phyloP scores from a whole-genome alignment of 1,140 invertebrate species.

The Aphelinus certus region DNA sequence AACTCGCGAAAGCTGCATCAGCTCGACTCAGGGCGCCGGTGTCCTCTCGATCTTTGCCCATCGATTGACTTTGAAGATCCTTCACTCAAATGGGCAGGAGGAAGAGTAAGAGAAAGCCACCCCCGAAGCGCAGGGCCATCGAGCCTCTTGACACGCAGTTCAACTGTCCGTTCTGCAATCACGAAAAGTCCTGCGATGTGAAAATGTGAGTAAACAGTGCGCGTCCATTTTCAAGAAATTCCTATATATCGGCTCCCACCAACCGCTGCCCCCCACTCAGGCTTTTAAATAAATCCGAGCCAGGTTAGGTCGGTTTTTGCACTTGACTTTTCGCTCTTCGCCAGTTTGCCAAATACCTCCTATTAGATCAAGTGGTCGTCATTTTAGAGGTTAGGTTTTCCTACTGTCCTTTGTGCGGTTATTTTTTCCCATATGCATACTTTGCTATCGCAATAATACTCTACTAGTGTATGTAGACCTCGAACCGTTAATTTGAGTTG shows the following conservation, averaged over 20 bases:
- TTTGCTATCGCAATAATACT: constrained; percentile 20
- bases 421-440: no score
- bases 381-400: background rate
- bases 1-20: background rate
- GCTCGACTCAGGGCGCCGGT: background rate
- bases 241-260: background rate
- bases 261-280: background rate
- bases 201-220: constrained; percentile 85
- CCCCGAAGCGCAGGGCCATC: constrained; percentile 92
- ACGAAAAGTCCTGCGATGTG: constrained; percentile 99
- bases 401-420: no score
- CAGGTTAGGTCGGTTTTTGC: constrained; percentile 28
- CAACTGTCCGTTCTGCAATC: constrained; percentile 99
- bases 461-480: background rate
- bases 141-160: constrained; percentile 95
- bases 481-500: constrained; percentile 18
- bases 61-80: background rate
- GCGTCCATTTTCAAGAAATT: no score
- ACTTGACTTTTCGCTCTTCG: background rate
- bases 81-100: constrained; percentile 84
- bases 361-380: no score
- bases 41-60: background rate
- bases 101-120: constrained; percentile 97
- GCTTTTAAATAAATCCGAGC: constrained; percentile 29
- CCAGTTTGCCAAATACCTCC: background rate